A percentile compares a stretch with the other conserved stretches of the same genome.
These are phyloP conservation scores for Anarhynchus alexandrinus DNA, from an alignment of 2,113 vertebrate species.

Conservation along the genomic window DNA sequence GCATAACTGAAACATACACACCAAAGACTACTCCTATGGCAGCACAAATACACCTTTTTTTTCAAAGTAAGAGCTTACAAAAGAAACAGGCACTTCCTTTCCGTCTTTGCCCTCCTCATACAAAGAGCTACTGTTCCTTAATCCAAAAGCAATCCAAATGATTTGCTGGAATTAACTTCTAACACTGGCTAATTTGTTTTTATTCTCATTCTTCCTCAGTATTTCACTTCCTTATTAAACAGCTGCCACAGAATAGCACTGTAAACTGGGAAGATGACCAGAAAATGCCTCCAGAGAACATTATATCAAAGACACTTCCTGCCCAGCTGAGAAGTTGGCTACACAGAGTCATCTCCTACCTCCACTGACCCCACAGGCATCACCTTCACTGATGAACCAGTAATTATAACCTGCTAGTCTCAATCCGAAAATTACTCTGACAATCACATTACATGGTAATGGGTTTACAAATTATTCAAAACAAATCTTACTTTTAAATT, in stretches of 20 bases:
- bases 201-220: constrained; percentile 50
- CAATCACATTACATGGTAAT: not conserved
- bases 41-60: not conserved
- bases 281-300: constrained; percentile 56
- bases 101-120: constrained; percentile 20
- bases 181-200: constrained; percentile 69
- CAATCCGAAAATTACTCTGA: not conserved
- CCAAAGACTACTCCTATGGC: not conserved
- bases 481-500: not conserved
- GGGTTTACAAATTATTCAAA: not conserved
- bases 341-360: not conserved
- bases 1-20: not conserved
- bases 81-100: constrained; percentile 40
- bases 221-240: constrained; percentile 70
- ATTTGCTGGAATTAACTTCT: constrained; percentile 68
- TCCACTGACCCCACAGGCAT: not conserved
- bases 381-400: not conserved
- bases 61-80: constrained; percentile 14
- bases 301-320: constrained; percentile 49
- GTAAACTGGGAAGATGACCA: constrained; percentile 65
- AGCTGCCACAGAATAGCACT: constrained; percentile 60
- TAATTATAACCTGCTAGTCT: not conserved
- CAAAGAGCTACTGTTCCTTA: constrained; percentile 64
- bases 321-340: constrained; percentile 53
- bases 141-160: constrained; percentile 62